Base-by-base conservation (phyloP, 2,113 vertebrate genomes). In the Pseudorasbora parva region DNA sequence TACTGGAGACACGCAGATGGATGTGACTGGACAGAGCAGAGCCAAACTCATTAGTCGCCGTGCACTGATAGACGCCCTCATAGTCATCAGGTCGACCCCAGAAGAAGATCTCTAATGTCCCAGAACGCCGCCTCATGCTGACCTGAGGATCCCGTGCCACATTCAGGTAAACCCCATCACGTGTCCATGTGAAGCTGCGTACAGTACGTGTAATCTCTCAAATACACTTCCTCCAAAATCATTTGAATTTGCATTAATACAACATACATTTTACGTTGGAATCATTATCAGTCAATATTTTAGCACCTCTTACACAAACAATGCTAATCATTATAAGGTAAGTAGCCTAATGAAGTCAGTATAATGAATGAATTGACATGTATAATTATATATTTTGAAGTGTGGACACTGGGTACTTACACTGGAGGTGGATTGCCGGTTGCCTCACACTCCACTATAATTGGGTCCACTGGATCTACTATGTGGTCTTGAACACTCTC, bases 11-110 rank as follows among this genome's bases (percentile, higher is more conserved):
- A 80, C 94, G 95, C 7, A 99, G 95, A 86, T 93, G 91, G 91
- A 99, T 99, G 90, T 97, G 96, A 87, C 95, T 94, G 90, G 97
- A 98, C 49, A 98, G 93, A 0, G 97, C 97, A 0, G 97, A 97
- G n/a, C 98, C 98, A 0, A 92, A 96, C 12, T 95, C 93, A 5
- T 99, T 99, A 25, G 95, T 95, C 74, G 97, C 97, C 0, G 96
- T 96, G 88, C 98, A 99, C 91, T 99, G 98, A 89, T 98, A 99
- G 56, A 97, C 95, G 4, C 97, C 98, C 89, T 99, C 98, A 0
- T 99, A 99, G 73, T 97, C 95, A 3, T 98, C 95, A 0, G 98
- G 96, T 62, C 96, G 93, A 0, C 96, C 95, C 85, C 94, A 93
- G 91, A 97, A 96, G 62, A 96, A 97, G 1, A 99, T 96, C 87